A percentile compares a stretch with the other conserved stretches of the same genome.
Conservation (phyloP, 2,888 invertebrate species). For the Strigamia crassipes region DNA sequence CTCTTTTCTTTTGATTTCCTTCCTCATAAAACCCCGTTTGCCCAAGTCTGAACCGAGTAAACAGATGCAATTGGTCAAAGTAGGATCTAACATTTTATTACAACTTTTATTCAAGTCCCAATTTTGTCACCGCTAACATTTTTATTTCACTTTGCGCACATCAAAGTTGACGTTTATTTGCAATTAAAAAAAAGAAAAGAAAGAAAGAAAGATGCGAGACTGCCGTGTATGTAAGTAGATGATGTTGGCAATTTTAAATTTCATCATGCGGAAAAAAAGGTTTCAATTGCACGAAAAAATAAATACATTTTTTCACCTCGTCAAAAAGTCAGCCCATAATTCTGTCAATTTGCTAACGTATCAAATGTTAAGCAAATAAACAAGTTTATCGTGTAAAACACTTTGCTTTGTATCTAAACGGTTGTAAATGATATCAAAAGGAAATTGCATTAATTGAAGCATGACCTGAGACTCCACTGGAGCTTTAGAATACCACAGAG, state of each 20-base stretch:
- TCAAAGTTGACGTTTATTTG: conserved; percentile 32
- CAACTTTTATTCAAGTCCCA: conserved; percentile 20
- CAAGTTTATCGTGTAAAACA: not conserved
- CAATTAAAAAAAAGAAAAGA: not conserved
- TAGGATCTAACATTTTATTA: conserved; percentile 20
- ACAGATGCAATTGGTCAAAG: conserved; percentile 36
- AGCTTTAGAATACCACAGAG: too few species aligned
- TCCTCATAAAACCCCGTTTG: conserved; percentile 35
- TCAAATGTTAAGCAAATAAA: not conserved
- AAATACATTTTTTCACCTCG: not conserved
- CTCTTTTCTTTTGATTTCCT: conserved; percentile 39
- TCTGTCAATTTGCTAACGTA: too few species aligned
- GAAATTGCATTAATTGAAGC: too few species aligned
- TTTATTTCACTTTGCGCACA: not conserved
- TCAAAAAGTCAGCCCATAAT: not conserved
- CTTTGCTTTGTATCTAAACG: not conserved
- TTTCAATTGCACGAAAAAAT: not conserved
- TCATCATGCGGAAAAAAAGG: not conserved
- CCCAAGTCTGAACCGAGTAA: conserved; percentile 32
- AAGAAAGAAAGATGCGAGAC: not conserved
- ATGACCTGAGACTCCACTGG: too few species aligned
- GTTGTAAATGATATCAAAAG: not conserved
- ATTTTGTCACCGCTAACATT: conserved; percentile 19
- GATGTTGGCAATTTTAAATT: conserved; percentile 27
- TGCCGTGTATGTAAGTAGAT: not conserved